Conservation (phyloP, 1,140 invertebrate species). For the Dinoponera quadriceps region DNA sequence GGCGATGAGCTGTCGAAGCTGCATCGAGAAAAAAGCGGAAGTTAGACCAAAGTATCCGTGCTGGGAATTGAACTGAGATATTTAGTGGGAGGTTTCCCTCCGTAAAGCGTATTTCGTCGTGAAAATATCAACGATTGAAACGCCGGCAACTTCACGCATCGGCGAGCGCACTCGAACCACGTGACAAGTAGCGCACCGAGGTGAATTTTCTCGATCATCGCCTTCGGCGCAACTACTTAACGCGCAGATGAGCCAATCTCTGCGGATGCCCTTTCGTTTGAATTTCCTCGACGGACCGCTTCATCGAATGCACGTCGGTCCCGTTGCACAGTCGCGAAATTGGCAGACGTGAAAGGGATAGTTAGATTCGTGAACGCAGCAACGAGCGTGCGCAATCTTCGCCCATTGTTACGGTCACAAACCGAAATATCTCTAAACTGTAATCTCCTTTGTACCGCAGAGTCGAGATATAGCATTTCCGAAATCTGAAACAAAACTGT, state of each 20-base stretch:
- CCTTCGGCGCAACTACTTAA: conserved; percentile 85
- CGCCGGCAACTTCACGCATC: background rate
- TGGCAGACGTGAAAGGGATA: conserved; percentile 62
- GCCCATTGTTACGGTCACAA: conserved; percentile 85
- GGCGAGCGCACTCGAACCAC: conserved; percentile 39
- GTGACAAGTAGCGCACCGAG: conserved; percentile 81
- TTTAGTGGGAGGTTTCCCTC: too few relatives aligned
- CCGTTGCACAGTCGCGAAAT: background rate
- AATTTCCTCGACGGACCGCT: background rate
- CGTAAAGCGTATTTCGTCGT: background rate
- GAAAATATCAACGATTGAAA: background rate
- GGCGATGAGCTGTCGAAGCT: conserved; percentile 4
- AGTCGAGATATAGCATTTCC: background rate
- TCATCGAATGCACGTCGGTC: background rate
- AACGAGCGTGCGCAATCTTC: conserved; percentile 76
- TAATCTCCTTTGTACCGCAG: background rate
- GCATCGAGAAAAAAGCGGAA: conserved; percentile 4
- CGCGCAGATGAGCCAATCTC: conserved; percentile 63
- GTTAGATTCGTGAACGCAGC: conserved; percentile 81
- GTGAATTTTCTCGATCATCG: conserved; percentile 80
- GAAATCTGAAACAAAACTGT: conserved; percentile 37
- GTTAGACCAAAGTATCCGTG: background rate
- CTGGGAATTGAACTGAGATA: background rate
- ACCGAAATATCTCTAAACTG: conserved; percentile 74
- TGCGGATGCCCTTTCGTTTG: background rate